Conservation (phyloP, 2,888 invertebrate species). For the Rosalia funebris region DNA sequence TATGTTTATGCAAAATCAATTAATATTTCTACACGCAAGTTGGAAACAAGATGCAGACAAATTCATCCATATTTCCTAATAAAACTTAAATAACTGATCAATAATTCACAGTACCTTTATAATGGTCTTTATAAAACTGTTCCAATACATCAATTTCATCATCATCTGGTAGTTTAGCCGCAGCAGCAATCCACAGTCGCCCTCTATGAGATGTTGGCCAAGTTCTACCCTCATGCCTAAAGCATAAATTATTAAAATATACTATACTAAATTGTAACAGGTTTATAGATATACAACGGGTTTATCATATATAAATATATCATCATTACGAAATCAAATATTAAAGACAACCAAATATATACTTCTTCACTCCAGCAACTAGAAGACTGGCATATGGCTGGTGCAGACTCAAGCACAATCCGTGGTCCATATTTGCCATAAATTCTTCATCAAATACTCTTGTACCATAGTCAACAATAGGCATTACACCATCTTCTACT, state of each 20-base stretch:
- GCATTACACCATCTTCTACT: conserved; percentile 51
- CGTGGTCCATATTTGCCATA: conserved; percentile 66
- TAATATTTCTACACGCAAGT: too few species aligned
- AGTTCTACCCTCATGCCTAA: conserved; percentile 89
- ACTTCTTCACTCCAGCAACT: conserved; percentile 92
- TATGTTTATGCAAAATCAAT: too few species aligned
- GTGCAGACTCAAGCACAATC: conserved; percentile 92
- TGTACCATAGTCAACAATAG: conserved; percentile 50
- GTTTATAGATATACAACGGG: background rate
- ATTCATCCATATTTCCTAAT: too few species aligned
- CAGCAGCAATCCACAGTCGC: conserved; percentile 93
- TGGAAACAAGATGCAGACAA: too few species aligned
- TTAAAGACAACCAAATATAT: conserved; percentile 48
- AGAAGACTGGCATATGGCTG: conserved; percentile 96
- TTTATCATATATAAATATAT: background rate
- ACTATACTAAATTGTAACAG: too few species aligned
- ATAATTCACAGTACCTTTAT: conserved; percentile 76
- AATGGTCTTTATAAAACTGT: conserved; percentile 73
- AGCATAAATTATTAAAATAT: too few species aligned
- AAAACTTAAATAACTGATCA: too few species aligned
- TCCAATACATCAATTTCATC: conserved; percentile 78
- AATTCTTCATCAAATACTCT: conserved; percentile 59
- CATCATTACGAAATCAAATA: conserved; percentile 13
- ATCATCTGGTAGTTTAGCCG: conserved; percentile 76
- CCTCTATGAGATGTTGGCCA: conserved; percentile 95